Percentiles rank a stretch among this genome's conserved stretches.
Evolutionary conservation across 1,140 invertebrate species (phyloP).

Genomic region (Anthonomus grandis): DNA sequence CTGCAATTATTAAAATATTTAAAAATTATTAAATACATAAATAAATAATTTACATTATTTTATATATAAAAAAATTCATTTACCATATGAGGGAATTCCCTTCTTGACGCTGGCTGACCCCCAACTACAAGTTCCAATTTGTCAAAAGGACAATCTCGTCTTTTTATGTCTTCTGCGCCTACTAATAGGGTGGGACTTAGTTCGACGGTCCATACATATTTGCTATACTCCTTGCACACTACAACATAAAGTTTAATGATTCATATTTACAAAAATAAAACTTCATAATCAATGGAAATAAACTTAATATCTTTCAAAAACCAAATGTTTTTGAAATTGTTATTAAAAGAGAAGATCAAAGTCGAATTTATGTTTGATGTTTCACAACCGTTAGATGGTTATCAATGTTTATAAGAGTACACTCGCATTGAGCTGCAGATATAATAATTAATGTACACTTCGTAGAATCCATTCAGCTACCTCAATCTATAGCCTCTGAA

Average conservation of each 20-base stretch:
- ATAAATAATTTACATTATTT: constrained; percentile 1
- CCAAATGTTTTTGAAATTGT: neutral
- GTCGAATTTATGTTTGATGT: too few species aligned
- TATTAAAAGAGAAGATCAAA: too few species aligned
- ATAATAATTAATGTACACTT: too few species aligned
- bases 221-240: constrained; percentile 25
- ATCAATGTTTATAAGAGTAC: too few species aligned
- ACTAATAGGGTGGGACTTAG: constrained; percentile 25
- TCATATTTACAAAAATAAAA: neutral
- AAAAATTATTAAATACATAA: neutral
- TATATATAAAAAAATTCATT: neutral
- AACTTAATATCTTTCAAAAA: neutral
- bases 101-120: constrained; percentile 24
- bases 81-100: constrained; percentile 44
- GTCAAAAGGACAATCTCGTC: constrained; percentile 35
- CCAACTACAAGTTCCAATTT: constrained; percentile 33
- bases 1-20: constrained; percentile 23
- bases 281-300: neutral
- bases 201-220: constrained; percentile 26
- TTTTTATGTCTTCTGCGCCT: constrained; percentile 11
- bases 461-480: too few species aligned
- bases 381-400: too few species aligned
- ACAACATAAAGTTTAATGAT: constrained; percentile 7
- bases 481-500: too few species aligned
- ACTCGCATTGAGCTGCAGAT: too few species aligned